These are phyloP conservation scores for Camponotus floridanus DNA, from an alignment of 1,140 invertebrate species.

Conservation along the genomic window DNA sequence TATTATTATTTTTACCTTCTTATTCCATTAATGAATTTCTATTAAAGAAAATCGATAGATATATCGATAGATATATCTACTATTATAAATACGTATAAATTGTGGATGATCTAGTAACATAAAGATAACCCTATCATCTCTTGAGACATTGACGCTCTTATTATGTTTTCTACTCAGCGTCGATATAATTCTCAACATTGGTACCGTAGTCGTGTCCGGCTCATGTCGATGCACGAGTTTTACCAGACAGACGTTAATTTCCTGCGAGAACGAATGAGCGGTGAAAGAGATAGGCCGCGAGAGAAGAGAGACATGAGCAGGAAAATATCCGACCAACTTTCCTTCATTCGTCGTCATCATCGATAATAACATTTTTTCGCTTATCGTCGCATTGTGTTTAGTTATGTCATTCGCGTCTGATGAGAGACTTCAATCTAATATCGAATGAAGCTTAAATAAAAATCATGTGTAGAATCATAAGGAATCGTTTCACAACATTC, in stretches of 20 bases:
- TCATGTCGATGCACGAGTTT: slow-evolving; percentile 36
- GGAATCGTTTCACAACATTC: neutral
- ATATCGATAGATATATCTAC: neutral
- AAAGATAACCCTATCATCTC: neutral
- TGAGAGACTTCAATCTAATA: neutral
- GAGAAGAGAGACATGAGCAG: neutral
- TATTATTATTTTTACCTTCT: neutral
- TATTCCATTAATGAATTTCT: too few relatives aligned
- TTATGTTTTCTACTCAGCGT: neutral
- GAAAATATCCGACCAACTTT: slow-evolving; percentile 25
- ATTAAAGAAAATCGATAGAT: neutral
- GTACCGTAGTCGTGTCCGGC: neutral
- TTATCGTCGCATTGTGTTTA: slow-evolving; percentile 27
- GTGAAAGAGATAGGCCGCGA: neutral
- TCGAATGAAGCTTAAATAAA: neutral
- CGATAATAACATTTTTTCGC: neutral
- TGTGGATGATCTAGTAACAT: neutral
- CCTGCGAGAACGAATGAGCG: slow-evolving; percentile 19
- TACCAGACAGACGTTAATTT: slow-evolving; percentile 44
- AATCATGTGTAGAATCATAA: neutral
- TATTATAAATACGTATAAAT: neutral
- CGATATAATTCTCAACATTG: neutral
- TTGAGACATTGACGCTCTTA: neutral
- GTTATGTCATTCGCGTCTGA: neutral
- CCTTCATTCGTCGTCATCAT: neutral